Evolutionary conservation across 2,888 invertebrate genomes (phyloP).

Genomic region (Patella depressa): DNA sequence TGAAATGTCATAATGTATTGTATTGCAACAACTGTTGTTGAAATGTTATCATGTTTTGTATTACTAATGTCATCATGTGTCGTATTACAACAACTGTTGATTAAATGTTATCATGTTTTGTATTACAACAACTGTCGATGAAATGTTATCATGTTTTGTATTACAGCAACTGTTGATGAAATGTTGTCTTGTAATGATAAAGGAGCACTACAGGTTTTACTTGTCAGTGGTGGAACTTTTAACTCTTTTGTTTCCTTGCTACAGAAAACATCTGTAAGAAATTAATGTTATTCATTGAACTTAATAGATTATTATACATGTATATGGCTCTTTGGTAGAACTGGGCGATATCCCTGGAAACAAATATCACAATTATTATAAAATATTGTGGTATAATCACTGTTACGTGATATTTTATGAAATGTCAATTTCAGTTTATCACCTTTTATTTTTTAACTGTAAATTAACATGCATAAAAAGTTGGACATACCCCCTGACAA

Average conservation of each 20-base stretch:
- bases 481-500: too few species aligned
- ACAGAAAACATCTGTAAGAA: constrained; percentile 24
- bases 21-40: background rate
- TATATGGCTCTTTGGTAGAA: background rate
- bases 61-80: background rate
- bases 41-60: background rate
- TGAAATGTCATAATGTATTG: background rate
- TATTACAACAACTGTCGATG: background rate
- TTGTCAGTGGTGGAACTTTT: constrained; percentile 61
- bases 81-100: background rate
- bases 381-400: too few species aligned
- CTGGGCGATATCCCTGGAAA: too few species aligned
- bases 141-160: background rate
- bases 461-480: too few species aligned
- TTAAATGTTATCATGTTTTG: background rate
- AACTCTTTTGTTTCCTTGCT: constrained; percentile 58
- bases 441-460: too few species aligned
- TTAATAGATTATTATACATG: background rate
- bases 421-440: too few species aligned
- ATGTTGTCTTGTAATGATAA: constrained; percentile 63
- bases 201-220: constrained; percentile 60
- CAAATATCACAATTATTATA: too few species aligned
- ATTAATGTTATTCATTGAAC: background rate
- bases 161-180: constrained; percentile 57
- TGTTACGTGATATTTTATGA: too few species aligned